phyloP scores from a whole-genome alignment of 2,797 vertebrate genomes.

The Hyperoplus lanceolatus region DNA sequence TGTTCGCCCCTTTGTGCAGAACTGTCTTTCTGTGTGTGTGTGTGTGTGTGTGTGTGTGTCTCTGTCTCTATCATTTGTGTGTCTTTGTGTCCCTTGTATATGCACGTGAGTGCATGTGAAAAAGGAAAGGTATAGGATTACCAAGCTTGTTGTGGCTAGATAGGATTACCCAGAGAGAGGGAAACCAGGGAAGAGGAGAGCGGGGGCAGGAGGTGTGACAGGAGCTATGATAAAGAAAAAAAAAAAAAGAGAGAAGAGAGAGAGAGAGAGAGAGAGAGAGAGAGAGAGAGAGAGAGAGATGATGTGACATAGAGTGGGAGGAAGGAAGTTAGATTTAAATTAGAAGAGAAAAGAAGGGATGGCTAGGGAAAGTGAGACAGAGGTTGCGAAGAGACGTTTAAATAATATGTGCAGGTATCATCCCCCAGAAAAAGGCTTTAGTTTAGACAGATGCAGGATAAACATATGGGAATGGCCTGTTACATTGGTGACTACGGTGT shows the following conservation, averaged over 20 bases:
- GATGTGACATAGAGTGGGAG: slow-evolving; percentile 63
- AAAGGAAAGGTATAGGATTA: slow-evolving; percentile 73
- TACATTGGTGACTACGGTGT: too few species aligned
- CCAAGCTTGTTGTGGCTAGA: slow-evolving; percentile 67
- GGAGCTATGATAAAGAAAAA: slow-evolving; percentile 56
- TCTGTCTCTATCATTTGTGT: slow-evolving; percentile 9
- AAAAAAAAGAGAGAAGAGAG: slow-evolving; percentile 61
- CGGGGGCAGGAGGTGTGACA: slow-evolving; percentile 63
- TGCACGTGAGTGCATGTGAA: slow-evolving; percentile 36
- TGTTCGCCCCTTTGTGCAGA: slow-evolving; percentile 7
- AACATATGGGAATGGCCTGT: not conserved
- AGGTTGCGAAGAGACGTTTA: not conserved
- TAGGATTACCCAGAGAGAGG: slow-evolving; percentile 67
- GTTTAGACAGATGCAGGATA: not conserved
- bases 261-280: slow-evolving; percentile 62
- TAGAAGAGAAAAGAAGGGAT: slow-evolving; percentile 11
- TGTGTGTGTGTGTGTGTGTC: slow-evolving; percentile 13
- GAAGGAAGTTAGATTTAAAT: slow-evolving; percentile 52
- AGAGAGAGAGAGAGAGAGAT: slow-evolving; percentile 60
- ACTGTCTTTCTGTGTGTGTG: slow-evolving; percentile 15
- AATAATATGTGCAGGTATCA: not conserved
- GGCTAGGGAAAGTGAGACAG: not conserved
- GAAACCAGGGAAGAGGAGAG: slow-evolving; percentile 42
- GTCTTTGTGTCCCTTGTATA: slow-evolving; percentile 21
- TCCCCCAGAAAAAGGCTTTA: not conserved